Evolutionary conservation across 2,113 vertebrate species (phyloP).

Genomic region (Diadophis punctatus): DNA sequence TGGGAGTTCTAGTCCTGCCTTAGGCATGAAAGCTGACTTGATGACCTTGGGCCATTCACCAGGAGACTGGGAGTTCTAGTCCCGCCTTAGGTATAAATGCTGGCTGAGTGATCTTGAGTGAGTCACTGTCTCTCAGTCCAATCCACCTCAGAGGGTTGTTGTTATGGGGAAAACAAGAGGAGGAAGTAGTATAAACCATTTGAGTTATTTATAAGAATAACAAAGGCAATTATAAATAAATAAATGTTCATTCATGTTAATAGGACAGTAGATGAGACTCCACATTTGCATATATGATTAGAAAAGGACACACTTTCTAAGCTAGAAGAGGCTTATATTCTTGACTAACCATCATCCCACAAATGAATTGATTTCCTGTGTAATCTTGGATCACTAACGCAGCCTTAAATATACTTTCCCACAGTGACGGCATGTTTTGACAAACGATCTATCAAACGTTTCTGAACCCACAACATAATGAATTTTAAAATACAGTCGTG

Average conservation of each 20-base stretch:
- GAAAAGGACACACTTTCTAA: neutral
- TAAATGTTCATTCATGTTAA: neutral
- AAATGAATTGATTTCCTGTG: neutral
- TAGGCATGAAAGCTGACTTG: too few relatives aligned
- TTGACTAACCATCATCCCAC: neutral
- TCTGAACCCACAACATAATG: neutral
- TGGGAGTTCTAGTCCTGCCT: too few relatives aligned
- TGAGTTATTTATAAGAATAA: too few relatives aligned
- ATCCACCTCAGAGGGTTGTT: neutral
- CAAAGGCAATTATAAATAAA: neutral
- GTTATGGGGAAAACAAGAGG: neutral
- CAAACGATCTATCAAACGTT: neutral
- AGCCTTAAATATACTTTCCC: neutral
- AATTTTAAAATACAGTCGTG: neutral
- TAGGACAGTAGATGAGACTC: neutral
- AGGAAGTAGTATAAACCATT: too few relatives aligned
- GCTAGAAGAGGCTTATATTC: neutral
- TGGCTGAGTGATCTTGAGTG: too few relatives aligned
- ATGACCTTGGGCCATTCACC: too few relatives aligned
- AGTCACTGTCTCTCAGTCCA: neutral
- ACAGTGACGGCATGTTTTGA: neutral
- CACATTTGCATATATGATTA: neutral
- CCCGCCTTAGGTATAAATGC: too few relatives aligned
- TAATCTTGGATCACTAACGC: neutral
- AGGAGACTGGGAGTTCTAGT: too few relatives aligned